Conservation (phyloP, 2,113 vertebrate species). For the Pycnonotus jocosus region DNA sequence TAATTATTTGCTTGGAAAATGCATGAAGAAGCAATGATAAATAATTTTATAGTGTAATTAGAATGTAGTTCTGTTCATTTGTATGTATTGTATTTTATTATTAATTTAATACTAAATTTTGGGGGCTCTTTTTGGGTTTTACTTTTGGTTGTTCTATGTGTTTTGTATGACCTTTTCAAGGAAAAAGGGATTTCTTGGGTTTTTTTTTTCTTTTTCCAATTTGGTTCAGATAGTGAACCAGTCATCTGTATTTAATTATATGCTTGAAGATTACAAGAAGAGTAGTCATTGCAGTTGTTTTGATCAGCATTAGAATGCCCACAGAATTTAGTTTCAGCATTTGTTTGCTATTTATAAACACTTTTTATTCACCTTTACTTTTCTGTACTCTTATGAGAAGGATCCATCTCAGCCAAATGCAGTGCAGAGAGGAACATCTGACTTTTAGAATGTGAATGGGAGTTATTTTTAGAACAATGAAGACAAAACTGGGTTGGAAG, state of each 20-base stretch:
- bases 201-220: not conserved
- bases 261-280: not conserved
- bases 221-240: not conserved
- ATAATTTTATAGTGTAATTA: not conserved
- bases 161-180: not conserved
- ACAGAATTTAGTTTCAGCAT: not conserved
- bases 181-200: not conserved
- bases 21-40: not conserved
- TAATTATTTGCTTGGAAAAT: not conserved
- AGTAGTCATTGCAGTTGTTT: not conserved
- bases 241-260: slow-evolving; percentile 19
- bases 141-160: not conserved
- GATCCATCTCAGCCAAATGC: not conserved
- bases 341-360: not conserved
- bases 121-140: not conserved
- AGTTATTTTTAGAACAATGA: slow-evolving; percentile 27
- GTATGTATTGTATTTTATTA: not conserved
- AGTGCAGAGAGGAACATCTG: not conserved
- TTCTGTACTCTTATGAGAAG: not conserved
- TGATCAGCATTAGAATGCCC: not conserved
- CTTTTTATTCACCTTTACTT: slow-evolving; percentile 2
- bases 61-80: not conserved
- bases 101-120: not conserved
- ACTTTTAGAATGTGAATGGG: not conserved
- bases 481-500: not conserved